Evolutionary conservation across 2,113 vertebrate genomes (phyloP), one percentile per base, ranked within the genome.

Genomic region (Rhinogobius similis): DNA sequence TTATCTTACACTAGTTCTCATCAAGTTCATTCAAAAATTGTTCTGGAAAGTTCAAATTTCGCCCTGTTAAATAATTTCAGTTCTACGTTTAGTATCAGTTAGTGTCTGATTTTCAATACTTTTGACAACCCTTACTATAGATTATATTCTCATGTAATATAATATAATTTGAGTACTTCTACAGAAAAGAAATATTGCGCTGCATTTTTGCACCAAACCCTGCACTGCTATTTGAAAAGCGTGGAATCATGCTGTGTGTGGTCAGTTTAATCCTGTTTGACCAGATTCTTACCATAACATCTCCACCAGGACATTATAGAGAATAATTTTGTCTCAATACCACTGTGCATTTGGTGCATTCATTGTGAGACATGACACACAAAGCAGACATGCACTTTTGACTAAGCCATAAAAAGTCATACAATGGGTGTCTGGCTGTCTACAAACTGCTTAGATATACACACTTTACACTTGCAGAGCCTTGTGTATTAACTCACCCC

Each of bases 311-410:
- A 11, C 39, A 12, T 11, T 41, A 41, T 50, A 50, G 20, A 20
- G n/a, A n/a, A 50, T 50, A 20, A 9, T 50, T 50, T 50, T 50
- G 46, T 50, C 46, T n/a, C 46, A n/a, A 10, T 50, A 21, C 46
- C 3, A 44, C 44, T 38, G 0, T 56, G 20, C 32, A 26, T 66
- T 71, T 10, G 65, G 48, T 73, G 62, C 72, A 23, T 65, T 61
- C 69, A 82, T 82, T 75, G 68, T 76, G 43, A 41, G 41, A 39
- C 18, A 53, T 39, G 55, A 77, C 59, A 39, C 7, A 64, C 29
- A 58, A 70, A 72, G 56, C 74, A 61, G 52, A 50, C 46, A 23
- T 48, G 24, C 27, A 38, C 13, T 50, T 50, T n/a, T 50, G 46
- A 20, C 6, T 21, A 21, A 20, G 13, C 62, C 65, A 82, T 44